Base-by-base conservation (phyloP, 2,888 invertebrate species). In the Caenorhabditis becei region DNA sequence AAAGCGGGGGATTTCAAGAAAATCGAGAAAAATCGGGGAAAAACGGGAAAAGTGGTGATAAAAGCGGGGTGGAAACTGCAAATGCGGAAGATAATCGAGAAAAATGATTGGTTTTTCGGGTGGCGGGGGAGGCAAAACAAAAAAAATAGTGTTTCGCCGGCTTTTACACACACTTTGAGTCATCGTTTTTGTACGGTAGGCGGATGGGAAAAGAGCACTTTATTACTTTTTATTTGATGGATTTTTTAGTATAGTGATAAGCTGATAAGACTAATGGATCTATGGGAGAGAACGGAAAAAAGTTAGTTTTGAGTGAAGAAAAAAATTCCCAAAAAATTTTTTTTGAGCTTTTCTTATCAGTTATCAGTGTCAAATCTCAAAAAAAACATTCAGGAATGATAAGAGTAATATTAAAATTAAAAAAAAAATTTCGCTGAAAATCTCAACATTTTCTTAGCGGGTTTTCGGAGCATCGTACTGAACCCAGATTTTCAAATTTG, bases 161-260 rank as follows among this genome's bases (percentile, higher is more conserved):
- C 51, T 62, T 37, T 37, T 62, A 62, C 49, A 58, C 63, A 74
- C 65, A 74, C 58, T 74, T 74, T 74, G 72, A 74, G 20, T 74
- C 65, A 74, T 58, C 62, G 1, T 23, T 26, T 7, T 14, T 7
- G 2, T 53, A 23, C 20, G 7, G 53, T 53, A 53, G 16, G 16
- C 24, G 53, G 20, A 26, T 5, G 23, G 16, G 14, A 41, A 24
- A 59, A 32, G 20, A 23, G 23, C 32, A 18, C n/a, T 20, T 69
- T 67, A 26, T 47, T 58, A 47, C 35, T 69, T 35, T 59, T 69
- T 66, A 59, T 49, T 59, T 69, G 41, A 41, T 41, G 41, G 41
- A 41, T 14, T 41, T 32, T 10, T 35, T 10, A 35, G 35, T 5
- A 35, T 5, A 10, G 35, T 5, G 35, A 8, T 35, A 35, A 10